Conservation (phyloP, 2,797 vertebrate species). For the Betta splendens region DNA sequence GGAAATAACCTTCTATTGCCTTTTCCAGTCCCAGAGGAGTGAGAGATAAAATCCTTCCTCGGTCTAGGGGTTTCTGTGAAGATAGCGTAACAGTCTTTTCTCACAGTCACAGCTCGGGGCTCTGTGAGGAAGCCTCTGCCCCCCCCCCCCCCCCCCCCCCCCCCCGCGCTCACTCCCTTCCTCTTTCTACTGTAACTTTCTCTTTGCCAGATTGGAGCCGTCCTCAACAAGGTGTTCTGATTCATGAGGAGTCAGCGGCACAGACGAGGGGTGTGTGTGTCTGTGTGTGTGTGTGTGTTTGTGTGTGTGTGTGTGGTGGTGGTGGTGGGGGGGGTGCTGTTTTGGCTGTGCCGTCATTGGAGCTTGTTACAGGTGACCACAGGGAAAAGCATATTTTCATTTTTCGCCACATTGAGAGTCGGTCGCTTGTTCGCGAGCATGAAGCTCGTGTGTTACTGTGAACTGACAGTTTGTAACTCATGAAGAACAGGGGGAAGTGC, state of each 20-base stretch:
- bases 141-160: slow-evolving; percentile 22
- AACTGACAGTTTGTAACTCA: too few relatives aligned
- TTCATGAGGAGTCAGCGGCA: slow-evolving; percentile 14
- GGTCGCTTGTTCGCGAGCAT: too few relatives aligned
- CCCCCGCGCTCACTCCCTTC: slow-evolving; percentile 25
- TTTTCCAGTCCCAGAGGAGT: slow-evolving; percentile 71
- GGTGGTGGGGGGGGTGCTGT: too few relatives aligned
- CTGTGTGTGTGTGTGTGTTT: too few relatives aligned
- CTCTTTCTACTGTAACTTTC: slow-evolving; percentile 50
- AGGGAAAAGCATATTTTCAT: too few relatives aligned
- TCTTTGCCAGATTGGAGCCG: slow-evolving; percentile 37
- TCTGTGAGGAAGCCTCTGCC: slow-evolving; percentile 64
- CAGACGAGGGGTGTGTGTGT: slow-evolving; percentile 9
- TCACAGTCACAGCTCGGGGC: slow-evolving; percentile 73
- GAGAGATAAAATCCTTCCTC: slow-evolving; percentile 73
- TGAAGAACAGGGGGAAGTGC: too few relatives aligned
- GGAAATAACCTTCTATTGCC: slow-evolving; percentile 75
- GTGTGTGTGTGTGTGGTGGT: too few relatives aligned
- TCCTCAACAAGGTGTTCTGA: slow-evolving; percentile 55
- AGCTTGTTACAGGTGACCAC: too few relatives aligned
- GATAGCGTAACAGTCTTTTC: slow-evolving; percentile 70
- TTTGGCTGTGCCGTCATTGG: too few relatives aligned
- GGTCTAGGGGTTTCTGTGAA: slow-evolving; percentile 72
- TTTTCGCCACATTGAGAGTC: too few relatives aligned
- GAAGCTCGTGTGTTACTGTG: too few relatives aligned